phyloP scores from a whole-genome alignment of 30 jellyfish, hydroid and myxozoan species.

The Pseudorhiza aurosa region DNA sequence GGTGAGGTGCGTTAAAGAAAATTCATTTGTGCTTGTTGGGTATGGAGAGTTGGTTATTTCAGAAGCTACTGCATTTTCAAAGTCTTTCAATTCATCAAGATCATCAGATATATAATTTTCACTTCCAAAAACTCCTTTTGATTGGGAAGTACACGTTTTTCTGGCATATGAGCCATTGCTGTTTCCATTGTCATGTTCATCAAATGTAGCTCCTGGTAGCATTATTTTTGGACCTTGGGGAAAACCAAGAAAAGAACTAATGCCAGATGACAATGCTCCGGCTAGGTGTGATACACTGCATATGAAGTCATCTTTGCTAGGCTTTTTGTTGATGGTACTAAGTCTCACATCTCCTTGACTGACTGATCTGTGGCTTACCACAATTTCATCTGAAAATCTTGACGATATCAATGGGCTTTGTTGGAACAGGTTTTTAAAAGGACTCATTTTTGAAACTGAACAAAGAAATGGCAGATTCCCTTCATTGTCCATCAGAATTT shows the following conservation, averaged over 20 bases:
- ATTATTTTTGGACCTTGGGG: background rate
- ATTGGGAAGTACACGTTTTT: background rate
- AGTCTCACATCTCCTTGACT: slow-evolving; percentile 17
- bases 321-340: background rate
- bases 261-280: slow-evolving; percentile 39
- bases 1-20: slow-evolving; percentile 88
- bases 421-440: slow-evolving; percentile 72
- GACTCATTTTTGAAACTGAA: slow-evolving; percentile 58
- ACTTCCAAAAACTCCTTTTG: slow-evolving; percentile 58
- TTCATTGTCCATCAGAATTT: background rate
- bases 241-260: slow-evolving; percentile 1
- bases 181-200: background rate
- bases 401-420: slow-evolving; percentile 84
- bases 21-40: slow-evolving; percentile 16
- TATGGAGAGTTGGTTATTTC: slow-evolving; percentile 1
- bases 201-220: background rate
- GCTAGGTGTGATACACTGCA: slow-evolving; percentile 27
- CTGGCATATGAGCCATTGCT: background rate
- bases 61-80: slow-evolving; percentile 68
- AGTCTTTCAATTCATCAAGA: slow-evolving; percentile 40
- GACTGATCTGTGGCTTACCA: background rate
- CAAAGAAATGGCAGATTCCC: slow-evolving; percentile 54
- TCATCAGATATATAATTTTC: slow-evolving; percentile 57
- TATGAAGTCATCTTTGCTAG: slow-evolving; percentile 4
- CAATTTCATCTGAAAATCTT: slow-evolving; percentile 12